Conservation (phyloP, 1,140 invertebrate genomes). For the Brachionus sp. region DNA sequence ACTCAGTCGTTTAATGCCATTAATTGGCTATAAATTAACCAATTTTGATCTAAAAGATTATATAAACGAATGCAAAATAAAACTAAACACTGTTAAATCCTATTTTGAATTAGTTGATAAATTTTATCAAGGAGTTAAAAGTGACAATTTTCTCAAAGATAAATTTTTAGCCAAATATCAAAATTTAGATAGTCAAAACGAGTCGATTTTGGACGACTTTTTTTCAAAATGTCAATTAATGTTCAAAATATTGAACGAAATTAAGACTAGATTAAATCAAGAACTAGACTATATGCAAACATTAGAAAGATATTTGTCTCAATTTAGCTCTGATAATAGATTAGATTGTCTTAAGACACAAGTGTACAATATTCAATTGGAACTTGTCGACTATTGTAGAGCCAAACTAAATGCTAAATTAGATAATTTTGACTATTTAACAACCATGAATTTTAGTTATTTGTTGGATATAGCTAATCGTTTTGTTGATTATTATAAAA, state of each 20-base stretch:
- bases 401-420: background rate
- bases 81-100: background rate
- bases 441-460: background rate
- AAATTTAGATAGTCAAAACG: background rate
- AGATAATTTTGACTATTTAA: background rate
- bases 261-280: background rate
- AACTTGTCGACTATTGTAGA: background rate
- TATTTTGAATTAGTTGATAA: background rate
- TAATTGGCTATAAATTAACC: background rate
- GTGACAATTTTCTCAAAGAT: background rate
- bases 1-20: background rate
- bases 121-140: background rate
- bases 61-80: background rate
- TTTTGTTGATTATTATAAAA: background rate
- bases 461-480: slow-evolving; percentile 9
- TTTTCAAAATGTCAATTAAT: background rate
- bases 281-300: background rate
- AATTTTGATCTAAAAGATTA: background rate
- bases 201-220: background rate
- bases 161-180: background rate
- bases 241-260: slow-evolving; percentile 18
- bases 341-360: background rate
- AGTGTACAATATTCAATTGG: background rate
- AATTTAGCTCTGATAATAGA: background rate
- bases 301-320: background rate